These are phyloP conservation scores for Tragelaphus oryx DNA, from an alignment of 2,797 vertebrate genomes.

Conservation along the genomic window DNA sequence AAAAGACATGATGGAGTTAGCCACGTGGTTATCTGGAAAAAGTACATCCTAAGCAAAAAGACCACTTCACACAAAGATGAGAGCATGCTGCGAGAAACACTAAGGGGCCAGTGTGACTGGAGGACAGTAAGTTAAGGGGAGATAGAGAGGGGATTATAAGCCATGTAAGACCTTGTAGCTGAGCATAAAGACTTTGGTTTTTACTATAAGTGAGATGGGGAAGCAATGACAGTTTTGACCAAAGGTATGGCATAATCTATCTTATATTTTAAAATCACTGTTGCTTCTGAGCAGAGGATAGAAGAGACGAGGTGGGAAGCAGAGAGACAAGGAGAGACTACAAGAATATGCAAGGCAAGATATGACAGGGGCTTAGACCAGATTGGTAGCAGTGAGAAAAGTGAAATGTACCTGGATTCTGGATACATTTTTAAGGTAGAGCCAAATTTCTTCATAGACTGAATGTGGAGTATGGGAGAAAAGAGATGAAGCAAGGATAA, in stretches of 20 bases:
- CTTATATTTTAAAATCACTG: neutral
- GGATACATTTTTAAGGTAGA: neutral
- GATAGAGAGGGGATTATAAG: neutral
- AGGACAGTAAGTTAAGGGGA: neutral
- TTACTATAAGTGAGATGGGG: neutral
- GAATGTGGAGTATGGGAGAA: neutral
- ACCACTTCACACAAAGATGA: neutral
- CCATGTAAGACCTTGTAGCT: neutral
- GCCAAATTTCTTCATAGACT: neutral
- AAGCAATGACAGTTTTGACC: neutral
- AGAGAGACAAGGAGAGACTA: neutral
- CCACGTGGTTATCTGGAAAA: neutral
- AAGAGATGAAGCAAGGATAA: neutral
- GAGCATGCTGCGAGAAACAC: neutral
- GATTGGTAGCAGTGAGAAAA: neutral
- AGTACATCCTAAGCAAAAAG: neutral
- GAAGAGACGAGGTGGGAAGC: neutral
- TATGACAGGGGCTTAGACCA: neutral
- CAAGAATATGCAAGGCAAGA: neutral
- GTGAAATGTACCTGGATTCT: neutral
- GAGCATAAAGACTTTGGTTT: neutral
- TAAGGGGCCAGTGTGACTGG: neutral
- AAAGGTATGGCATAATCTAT: neutral
- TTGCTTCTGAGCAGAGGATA: neutral
- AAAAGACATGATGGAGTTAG: neutral